These are phyloP conservation scores for Actinopyga echinites DNA, from an alignment of 53 echinoderm and acorn worm species.

Conservation along the genomic window DNA sequence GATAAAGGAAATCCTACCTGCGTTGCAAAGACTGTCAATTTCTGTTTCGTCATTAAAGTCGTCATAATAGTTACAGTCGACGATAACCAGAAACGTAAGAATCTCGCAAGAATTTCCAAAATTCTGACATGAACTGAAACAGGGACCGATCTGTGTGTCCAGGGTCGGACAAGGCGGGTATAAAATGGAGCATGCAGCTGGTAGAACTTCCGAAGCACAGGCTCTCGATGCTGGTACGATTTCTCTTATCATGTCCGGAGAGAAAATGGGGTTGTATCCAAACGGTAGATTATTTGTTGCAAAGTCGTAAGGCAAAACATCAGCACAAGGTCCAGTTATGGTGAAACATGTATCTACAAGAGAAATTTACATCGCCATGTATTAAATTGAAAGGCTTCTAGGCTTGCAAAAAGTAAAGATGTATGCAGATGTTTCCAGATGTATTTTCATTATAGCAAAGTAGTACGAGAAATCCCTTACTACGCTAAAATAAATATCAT, in stretches of 20 bases:
- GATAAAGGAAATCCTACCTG: neutral
- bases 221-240: neutral
- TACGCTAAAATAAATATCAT: too few relatives aligned
- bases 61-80: neutral
- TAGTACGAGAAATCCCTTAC: too few relatives aligned
- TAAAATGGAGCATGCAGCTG: neutral
- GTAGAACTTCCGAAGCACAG: neutral
- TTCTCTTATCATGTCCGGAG: neutral
- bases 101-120: neutral
- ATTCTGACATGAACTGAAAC: neutral
- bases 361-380: too few relatives aligned
- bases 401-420: too few relatives aligned
- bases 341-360: neutral
- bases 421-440: too few relatives aligned
- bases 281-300: neutral
- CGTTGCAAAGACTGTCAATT: neutral
- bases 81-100: neutral
- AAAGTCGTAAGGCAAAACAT: neutral
- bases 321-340: neutral
- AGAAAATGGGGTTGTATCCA: neutral
- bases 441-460: too few relatives aligned
- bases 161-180: conserved; percentile 18
- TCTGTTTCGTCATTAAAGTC: neutral
- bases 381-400: too few relatives aligned
- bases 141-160: neutral